Evolutionary conservation across 1,140 invertebrate genomes (phyloP).

Genomic region (Uloborus diversus): DNA sequence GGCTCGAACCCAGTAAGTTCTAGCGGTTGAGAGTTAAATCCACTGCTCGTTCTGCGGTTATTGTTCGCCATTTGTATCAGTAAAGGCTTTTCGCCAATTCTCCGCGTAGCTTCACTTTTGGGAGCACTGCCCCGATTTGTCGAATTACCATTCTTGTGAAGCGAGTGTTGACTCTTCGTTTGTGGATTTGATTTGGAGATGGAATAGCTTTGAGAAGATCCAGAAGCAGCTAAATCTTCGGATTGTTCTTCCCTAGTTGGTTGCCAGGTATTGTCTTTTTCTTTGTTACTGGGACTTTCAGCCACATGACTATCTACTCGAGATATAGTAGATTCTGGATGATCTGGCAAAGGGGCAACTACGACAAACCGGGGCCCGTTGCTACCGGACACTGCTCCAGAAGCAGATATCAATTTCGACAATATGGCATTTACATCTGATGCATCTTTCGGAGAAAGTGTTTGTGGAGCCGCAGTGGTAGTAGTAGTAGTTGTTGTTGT

Average conservation of each 20-base stretch:
- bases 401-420: slow-evolving; percentile 51
- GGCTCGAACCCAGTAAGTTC: slow-evolving; percentile 48
- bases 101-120: background rate
- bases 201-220: background rate
- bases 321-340: slow-evolving; percentile 6
- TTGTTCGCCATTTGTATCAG: background rate
- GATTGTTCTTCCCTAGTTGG: background rate
- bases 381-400: slow-evolving; percentile 20
- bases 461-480: slow-evolving; percentile 7
- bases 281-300: background rate
- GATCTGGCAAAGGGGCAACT: slow-evolving; percentile 41
- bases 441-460: slow-evolving; percentile 14
- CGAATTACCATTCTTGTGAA: too few species aligned
- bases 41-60: background rate
- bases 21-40: slow-evolving; percentile 21
- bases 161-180: background rate
- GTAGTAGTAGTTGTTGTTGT: background rate
- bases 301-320: slow-evolving; percentile 15
- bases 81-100: slow-evolving; percentile 1
- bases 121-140: background rate
- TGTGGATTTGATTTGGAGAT: background rate
- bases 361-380: slow-evolving; percentile 47
- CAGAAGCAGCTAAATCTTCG: slow-evolving; percentile 14
- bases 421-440: slow-evolving; percentile 40
- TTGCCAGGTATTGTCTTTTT: background rate